These are phyloP conservation scores for Macrophya annulata DNA, from an alignment of 2,888 invertebrate species.

Conservation along the genomic window DNA sequence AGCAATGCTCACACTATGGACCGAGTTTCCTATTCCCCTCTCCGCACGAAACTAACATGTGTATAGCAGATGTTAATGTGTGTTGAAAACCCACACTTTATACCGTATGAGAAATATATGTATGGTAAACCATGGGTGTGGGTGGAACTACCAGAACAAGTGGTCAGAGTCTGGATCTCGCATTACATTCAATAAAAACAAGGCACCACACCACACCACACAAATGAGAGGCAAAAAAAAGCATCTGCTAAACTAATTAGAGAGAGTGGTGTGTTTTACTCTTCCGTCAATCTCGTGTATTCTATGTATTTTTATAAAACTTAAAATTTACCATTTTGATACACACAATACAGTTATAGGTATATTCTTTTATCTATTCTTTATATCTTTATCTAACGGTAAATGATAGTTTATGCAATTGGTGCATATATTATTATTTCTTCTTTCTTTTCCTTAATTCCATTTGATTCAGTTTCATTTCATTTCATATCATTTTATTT, in stretches of 20 bases:
- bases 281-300: constrained; percentile 30
- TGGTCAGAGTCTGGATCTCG: constrained; percentile 66
- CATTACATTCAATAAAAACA: constrained; percentile 70
- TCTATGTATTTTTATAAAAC: constrained; percentile 41
- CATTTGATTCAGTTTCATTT: neutral
- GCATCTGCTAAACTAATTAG: constrained; percentile 69
- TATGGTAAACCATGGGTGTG: constrained; percentile 21
- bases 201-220: constrained; percentile 57
- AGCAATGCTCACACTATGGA: neutral
- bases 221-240: constrained; percentile 59
- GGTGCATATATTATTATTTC: constrained; percentile 7
- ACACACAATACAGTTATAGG: constrained; percentile 38
- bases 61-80: constrained; percentile 44
- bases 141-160: constrained; percentile 60
- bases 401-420: neutral
- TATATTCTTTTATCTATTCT: constrained; percentile 4
- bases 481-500: constrained; percentile 8
- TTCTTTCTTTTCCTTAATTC: neutral
- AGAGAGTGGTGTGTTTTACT: constrained; percentile 52
- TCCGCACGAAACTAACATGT: constrained; percentile 15
- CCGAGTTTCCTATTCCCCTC: constrained; percentile 9
- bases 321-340: constrained; percentile 47
- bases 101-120: neutral
- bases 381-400: constrained; percentile 1
- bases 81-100: constrained; percentile 7